Evolutionary conservation across 2,888 invertebrate genomes (phyloP).

Genomic region (Lycophotia porphyrea): DNA sequence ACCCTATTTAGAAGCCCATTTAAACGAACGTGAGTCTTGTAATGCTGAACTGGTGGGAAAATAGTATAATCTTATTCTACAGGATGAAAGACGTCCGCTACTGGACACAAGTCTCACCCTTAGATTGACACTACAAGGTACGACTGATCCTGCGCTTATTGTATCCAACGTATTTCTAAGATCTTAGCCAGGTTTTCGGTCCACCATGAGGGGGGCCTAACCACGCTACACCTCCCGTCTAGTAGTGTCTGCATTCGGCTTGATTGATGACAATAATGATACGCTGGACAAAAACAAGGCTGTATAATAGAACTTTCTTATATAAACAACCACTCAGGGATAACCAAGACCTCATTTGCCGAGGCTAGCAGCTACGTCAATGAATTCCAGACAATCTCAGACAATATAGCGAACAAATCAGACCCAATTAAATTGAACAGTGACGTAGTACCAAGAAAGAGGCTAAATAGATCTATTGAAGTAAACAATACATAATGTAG

Average conservation of each 20-base stretch:
- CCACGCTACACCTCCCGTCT: neutral
- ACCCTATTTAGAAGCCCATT: neutral
- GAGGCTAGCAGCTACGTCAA: conserved; percentile 46
- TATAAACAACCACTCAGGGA: conserved; percentile 8
- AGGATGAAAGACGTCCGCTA: neutral
- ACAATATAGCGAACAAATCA: conserved; percentile 53
- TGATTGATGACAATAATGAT: neutral
- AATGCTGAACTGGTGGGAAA: neutral
- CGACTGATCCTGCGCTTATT: neutral
- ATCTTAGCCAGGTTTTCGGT: neutral
- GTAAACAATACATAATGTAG: conserved; percentile 39
- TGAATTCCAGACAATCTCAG: conserved; percentile 45
- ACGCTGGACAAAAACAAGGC: conserved; percentile 8
- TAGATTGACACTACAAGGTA: neutral
- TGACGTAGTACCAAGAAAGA: conserved; percentile 43
- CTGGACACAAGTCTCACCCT: neutral
- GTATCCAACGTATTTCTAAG: neutral
- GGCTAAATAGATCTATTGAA: conserved; percentile 37
- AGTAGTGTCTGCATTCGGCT: neutral
- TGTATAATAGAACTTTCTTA: conserved; percentile 9
- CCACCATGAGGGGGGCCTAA: neutral
- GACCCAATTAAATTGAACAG: conserved; percentile 46
- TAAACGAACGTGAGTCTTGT: neutral
- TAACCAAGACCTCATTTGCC: conserved; percentile 39
- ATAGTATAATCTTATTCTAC: too few relatives aligned